Percentiles rank a stretch among this genome's conserved stretches.
Evolutionary conservation across 2,113 vertebrate genomes (phyloP).

Genomic region (Protobothrops mucrosquamatus): DNA sequence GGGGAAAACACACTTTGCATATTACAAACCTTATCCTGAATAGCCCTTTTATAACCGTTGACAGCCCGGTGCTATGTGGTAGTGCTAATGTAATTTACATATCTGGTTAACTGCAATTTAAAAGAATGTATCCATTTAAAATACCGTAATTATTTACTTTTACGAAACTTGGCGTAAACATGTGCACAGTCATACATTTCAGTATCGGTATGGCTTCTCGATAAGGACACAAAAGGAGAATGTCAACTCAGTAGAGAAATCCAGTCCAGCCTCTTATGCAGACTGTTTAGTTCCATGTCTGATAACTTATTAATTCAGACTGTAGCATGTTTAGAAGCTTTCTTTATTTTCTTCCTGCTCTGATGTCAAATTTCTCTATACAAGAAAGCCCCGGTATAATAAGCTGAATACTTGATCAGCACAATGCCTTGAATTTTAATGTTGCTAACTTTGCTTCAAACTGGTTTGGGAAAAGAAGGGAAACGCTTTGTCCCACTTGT

Average conservation of each 20-base stretch:
- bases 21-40: not conserved
- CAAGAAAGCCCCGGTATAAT: slow-evolving; percentile 62
- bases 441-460: slow-evolving; percentile 64
- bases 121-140: slow-evolving; percentile 5
- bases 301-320: slow-evolving; percentile 64
- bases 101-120: slow-evolving; percentile 1
- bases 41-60: not conserved
- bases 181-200: slow-evolving; percentile 10
- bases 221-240: slow-evolving; percentile 40
- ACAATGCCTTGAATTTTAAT: slow-evolving; percentile 82
- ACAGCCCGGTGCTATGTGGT: not conserved
- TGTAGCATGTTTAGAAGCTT: slow-evolving; percentile 68
- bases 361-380: slow-evolving; percentile 76
- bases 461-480: slow-evolving; percentile 33
- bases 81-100: not conserved
- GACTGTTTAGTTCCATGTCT: slow-evolving; percentile 68
- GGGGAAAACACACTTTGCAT: not conserved
- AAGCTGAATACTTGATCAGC: slow-evolving; percentile 73
- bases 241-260: slow-evolving; percentile 37
- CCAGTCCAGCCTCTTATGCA: slow-evolving; percentile 63
- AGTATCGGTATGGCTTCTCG: slow-evolving; percentile 27
- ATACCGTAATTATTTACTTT: not conserved
- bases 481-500: slow-evolving; percentile 12
- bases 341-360: slow-evolving; percentile 66
- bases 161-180: slow-evolving; percentile 21